Evolutionary conservation across 30 jellyfish, hydroid and myxozoan genomes (phyloP), one percentile per base, ranked within the genome.

Genomic region (Chrysaora quinquecirrha): DNA sequence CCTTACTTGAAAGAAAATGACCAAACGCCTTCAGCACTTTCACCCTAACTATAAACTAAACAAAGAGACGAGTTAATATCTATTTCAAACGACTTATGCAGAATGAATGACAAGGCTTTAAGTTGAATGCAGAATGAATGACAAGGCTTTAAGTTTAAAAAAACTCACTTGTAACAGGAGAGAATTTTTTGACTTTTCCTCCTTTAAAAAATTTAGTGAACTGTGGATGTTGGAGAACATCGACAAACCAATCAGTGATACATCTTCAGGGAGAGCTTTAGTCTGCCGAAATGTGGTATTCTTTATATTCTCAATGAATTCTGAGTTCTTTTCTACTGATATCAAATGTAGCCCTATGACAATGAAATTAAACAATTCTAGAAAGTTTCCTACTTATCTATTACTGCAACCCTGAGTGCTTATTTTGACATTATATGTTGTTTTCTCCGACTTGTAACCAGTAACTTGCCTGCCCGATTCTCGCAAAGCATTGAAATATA

Each of bases 21-120:
- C 89, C 89, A 38, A 78, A 78, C 33, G 80, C 60, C 35, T 78
- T 78, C 73, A 78, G 66, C 73, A 80, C 21, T 33, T 78, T 78
- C 18, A 78, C 73, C 32, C 89, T 68, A 22, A 78, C 38, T 1
- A 78, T 49, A 23, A 78, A 78, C 89, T 78, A 69, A 52, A 54
- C 30, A 29, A 2, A 1, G 48, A 71, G 31, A 19, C 11, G 25
- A 24, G 76, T 30, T 38, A 38, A 6, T 38, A 3, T 38, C 54
- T 3, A 38, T 38, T 3, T 14, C 14, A 38, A 38, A 14, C 54
- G 11, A 38, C 54, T 38, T 38, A 38, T 38, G 54, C 6, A 38
- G 54, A 3, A 14, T 38, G 11, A 38, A 38, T 3, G 54, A 38
- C 11, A 38, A 38, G 54, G 54, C 6, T n/a, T n/a, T 38, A 38